Evolutionary conservation across 2,797 vertebrate species (phyloP), one percentile per base, ranked within the genome.

Genomic region (Pseudotriccus pelzelni): DNA sequence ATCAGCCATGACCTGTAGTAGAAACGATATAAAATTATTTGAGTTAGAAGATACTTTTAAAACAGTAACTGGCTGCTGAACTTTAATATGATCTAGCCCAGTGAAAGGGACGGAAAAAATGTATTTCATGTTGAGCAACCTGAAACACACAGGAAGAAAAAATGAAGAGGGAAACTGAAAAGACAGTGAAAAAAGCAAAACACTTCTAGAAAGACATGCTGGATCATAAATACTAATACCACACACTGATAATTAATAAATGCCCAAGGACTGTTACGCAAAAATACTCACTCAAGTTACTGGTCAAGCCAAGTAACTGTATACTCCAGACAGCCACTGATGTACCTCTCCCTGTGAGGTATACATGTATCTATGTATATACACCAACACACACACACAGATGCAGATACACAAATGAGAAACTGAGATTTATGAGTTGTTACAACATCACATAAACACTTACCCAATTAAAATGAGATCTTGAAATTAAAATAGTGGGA

Each of bases 1-100:
- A 94, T 99, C 98, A 78, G 97, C 98, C 97, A 98, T 98, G 84
- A 99, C 98, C 99, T 99, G 64, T 21, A 84, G 81, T 2, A 75
- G 28, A 92, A 76, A 94, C 90, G 2, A 85, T 4, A 47, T 12
- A 80, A 50, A 84, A 86, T 46, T 2, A 56, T 17, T 67, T 63
- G 27, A 49, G 21, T 41, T 90, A 64, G 15, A 50, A 23, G 12
- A 59, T 37, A 37, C 17, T 72, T 83, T 85, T 50, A 44, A 76
- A 84, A 78, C 9, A 56, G 34, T 49, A 64, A 81, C 32, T 79
- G 77, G 37, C 3, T 47, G 39, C 6, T 79, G 53, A 84, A 43
- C 52, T 56, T 59, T 70, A 24, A 46, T 37, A 67, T 72, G 28
- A 74, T 18, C 21, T 30, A 58, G 39, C 41, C 27, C 49, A 94